Evolutionary conservation across 2,797 vertebrate genomes (phyloP).

Genomic region (Notoglanidium macrostoma): DNA sequence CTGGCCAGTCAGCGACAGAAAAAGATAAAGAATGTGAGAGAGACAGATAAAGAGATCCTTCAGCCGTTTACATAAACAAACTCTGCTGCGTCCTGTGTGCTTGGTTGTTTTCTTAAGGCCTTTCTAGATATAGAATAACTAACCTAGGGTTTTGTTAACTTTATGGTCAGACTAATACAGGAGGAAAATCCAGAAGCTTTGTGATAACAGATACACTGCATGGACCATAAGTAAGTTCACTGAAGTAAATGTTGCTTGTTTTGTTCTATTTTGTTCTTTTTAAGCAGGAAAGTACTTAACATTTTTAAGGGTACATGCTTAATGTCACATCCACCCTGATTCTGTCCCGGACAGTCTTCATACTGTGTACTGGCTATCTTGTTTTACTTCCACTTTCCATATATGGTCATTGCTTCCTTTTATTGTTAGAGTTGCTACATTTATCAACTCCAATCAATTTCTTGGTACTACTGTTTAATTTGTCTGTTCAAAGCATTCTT

Average conservation of each 20-base stretch:
- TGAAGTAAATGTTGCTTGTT: neutral
- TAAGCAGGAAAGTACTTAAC: neutral
- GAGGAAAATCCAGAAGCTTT: neutral
- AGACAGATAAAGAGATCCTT: constrained; percentile 17
- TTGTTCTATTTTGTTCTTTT: constrained; percentile 9
- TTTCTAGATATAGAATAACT: neutral
- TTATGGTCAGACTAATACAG: neutral
- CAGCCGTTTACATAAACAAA: constrained; percentile 23
- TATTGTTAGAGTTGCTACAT: too few relatives aligned
- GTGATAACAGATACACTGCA: neutral
- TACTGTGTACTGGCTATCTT: neutral
- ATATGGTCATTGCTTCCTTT: neutral
- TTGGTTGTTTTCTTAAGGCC: neutral
- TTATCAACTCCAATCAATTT: neutral
- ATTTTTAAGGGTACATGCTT: neutral
- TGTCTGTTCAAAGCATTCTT: neutral
- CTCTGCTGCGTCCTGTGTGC: neutral
- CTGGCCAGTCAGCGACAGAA: neutral
- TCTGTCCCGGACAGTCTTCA: neutral
- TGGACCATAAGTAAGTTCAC: neutral
- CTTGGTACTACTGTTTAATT: neutral
- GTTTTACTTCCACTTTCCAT: neutral
- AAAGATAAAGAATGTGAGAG: constrained; percentile 22
- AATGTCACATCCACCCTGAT: neutral
- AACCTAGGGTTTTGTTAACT: neutral